Conservation (phyloP, 1,140 invertebrate species). For the Nomia melanderi region DNA sequence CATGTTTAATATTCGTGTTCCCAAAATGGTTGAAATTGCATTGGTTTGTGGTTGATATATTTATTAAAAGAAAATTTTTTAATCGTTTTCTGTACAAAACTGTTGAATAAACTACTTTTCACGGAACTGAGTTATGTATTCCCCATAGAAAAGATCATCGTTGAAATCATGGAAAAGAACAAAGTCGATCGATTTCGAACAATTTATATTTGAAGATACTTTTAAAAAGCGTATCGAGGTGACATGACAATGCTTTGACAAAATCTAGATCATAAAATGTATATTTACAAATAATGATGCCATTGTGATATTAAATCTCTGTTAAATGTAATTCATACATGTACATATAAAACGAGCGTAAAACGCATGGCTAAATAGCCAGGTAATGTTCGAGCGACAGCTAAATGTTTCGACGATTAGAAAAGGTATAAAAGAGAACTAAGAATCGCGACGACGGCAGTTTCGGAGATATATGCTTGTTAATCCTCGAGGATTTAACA, state of each 20-base stretch:
- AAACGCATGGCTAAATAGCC: constrained; percentile 29
- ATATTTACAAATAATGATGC: constrained; percentile 51
- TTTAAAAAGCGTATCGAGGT: constrained; percentile 32
- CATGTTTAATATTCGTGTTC: neutral
- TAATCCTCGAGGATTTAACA: neutral
- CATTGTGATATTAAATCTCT: constrained; percentile 22
- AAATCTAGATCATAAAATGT: constrained; percentile 35
- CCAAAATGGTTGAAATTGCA: neutral
- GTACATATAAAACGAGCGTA: constrained; percentile 18
- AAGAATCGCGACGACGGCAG: constrained; percentile 39
- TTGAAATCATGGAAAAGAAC: neutral
- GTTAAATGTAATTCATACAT: constrained; percentile 13
- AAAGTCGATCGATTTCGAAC: neutral
- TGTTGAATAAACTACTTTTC: constrained; percentile 37
- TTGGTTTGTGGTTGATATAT: constrained; percentile 16
- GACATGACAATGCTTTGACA: constrained; percentile 27
- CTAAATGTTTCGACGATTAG: constrained; percentile 29
- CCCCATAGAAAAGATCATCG: too few species aligned
- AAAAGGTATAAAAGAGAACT: constrained; percentile 53
- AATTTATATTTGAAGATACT: constrained; percentile 40
- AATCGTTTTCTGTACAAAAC: constrained; percentile 5
- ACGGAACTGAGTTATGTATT: neutral
- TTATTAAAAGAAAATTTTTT: constrained; percentile 3
- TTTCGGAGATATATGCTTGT: constrained; percentile 13
- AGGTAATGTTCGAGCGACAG: constrained; percentile 8